Base-by-base conservation (phyloP, 2,113 vertebrate species). In the Aldabrachelys gigantea region DNA sequence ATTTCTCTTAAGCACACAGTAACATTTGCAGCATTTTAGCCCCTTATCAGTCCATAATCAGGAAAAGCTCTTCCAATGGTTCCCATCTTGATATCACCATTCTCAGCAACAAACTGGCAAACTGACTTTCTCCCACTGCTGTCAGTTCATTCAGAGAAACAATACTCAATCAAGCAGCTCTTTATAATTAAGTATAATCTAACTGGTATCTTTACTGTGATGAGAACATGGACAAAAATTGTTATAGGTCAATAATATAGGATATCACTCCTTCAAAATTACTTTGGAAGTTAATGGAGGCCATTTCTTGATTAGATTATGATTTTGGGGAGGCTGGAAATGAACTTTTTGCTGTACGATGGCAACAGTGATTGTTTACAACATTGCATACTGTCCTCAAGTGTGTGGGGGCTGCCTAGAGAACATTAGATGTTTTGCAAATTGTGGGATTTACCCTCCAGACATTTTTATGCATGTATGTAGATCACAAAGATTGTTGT, bases 291-390 rank as follows among this genome's bases (percentile, higher is more conserved):
- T 54, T 80, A 89, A 38, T 31, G 81, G 54, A 19, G 88, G 76
- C 52, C 54, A 10, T 7, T 94, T 80, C 56, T 78, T 10, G 82
- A 38, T 1, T 78, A 44, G 24, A 29, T 50, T 35, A 89, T 53
- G 10, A 27, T n/a, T 82, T 93, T 95, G 91, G 72, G 2, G 80
- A 10, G 9, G 19, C 44, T 65, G 82, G 72, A 91, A 82, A 10
- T 76, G 47, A 89, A 82, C 21, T 75, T 19, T 7, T 80, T 27
- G 69, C 9, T 76, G 54, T n/a, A 85, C 76, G 85, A 17, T 24
- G 79, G 56, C 62, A 21, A 44, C 35, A 57, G 41, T 78, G 44
- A 16, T 35, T 96, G 53, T 92, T 95, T 95, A 92, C 57, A 83
- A 13, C 65, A 6, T 11, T 8, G 2, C 87, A 31, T 50, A 41